Conservation (phyloP, 2,888 invertebrate species). For the Coenonympha arcania region DNA sequence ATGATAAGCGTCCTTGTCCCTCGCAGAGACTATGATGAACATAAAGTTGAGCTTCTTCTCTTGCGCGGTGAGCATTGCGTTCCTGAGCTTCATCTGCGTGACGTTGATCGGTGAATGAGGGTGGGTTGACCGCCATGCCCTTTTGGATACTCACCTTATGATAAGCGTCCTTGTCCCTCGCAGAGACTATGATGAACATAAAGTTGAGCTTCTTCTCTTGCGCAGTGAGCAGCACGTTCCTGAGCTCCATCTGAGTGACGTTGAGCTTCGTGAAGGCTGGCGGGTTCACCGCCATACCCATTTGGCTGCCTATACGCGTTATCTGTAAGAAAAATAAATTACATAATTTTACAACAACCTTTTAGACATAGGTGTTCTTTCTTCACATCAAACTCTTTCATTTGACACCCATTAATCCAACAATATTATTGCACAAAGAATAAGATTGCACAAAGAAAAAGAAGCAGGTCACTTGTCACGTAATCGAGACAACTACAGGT, state of each 20-base stretch:
- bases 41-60: conserved; percentile 61
- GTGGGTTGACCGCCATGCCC: conserved; percentile 50
- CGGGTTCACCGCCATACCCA: conserved; percentile 50
- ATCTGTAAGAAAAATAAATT: conserved; percentile 38
- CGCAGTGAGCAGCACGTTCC: conserved; percentile 35
- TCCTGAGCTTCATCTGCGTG: conserved; percentile 35
- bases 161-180: conserved; percentile 56
- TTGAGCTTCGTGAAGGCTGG: conserved; percentile 38
- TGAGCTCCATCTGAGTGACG: conserved; percentile 39
- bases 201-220: conserved; percentile 53
- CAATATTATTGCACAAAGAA: too few species aligned
- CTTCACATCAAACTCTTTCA: too few species aligned
- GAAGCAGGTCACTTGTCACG: too few species aligned
- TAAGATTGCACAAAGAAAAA: too few species aligned
- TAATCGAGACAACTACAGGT: too few species aligned
- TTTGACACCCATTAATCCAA: neutral
- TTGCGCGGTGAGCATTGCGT: conserved; percentile 35
- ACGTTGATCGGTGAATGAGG: conserved; percentile 40
- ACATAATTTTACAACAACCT: neutral
- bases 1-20: conserved; percentile 63
- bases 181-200: conserved; percentile 77
- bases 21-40: conserved; percentile 75
- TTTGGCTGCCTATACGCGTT: conserved; percentile 36
- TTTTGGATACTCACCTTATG: conserved; percentile 39
- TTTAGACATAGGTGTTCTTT: neutral